phyloP scores from a whole-genome alignment of 2,797 vertebrate species.

The Hemitrygon akajei region DNA sequence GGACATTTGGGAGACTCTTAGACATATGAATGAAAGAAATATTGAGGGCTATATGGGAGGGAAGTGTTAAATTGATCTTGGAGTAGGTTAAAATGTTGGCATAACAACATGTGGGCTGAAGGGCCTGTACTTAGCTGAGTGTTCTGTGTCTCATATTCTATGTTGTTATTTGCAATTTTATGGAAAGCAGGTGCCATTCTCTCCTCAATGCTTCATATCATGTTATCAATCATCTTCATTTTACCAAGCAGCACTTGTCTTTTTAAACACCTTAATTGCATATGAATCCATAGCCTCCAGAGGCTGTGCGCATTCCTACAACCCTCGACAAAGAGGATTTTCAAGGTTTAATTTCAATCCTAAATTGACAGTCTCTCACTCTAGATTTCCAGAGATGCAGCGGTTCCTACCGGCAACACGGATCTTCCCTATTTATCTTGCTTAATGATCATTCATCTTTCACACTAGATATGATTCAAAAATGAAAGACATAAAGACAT shows the following conservation, averaged over 20 bases:
- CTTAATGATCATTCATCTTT: neutral
- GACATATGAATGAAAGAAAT: too few species aligned
- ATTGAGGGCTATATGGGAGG: too few species aligned
- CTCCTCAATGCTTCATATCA: neutral
- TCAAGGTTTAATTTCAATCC: neutral
- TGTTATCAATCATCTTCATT: conserved; percentile 8
- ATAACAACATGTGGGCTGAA: too few species aligned
- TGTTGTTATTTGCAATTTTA: neutral
- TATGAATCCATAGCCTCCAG: neutral
- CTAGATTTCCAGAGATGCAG: too few species aligned
- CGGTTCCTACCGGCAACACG: neutral
- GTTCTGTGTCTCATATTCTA: too few species aligned
- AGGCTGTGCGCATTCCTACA: neutral
- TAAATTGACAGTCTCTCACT: too few species aligned
- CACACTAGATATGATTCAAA: neutral
- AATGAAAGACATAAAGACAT: too few species aligned
- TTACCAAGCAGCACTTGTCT: neutral
- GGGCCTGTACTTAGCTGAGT: too few species aligned
- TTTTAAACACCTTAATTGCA: conserved; percentile 1
- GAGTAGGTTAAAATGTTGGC: too few species aligned
- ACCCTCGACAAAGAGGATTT: neutral
- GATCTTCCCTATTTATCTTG: neutral
- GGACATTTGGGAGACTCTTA: too few species aligned
- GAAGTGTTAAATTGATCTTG: too few species aligned
- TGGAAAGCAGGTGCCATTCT: neutral